phyloP scores from a whole-genome alignment of 1,140 invertebrate species.

The Proales similis region DNA sequence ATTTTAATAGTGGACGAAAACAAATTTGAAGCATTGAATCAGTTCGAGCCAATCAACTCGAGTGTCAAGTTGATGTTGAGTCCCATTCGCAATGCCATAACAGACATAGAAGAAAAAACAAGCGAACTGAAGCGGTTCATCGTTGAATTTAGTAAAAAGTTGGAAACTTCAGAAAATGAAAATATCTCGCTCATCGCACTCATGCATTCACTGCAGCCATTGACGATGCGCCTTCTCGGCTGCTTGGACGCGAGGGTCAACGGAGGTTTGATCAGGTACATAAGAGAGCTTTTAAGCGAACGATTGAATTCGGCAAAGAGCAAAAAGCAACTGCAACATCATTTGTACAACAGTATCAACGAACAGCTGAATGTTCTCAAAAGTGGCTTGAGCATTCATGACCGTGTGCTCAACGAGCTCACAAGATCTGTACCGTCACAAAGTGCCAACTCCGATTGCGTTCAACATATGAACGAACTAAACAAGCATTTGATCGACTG shows the following conservation, averaged over 20 bases:
- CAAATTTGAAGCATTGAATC: constrained; percentile 10
- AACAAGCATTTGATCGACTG: constrained; percentile 37
- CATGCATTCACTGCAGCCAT: constrained; percentile 22
- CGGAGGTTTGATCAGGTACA: constrained; percentile 32
- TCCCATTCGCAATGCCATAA: constrained; percentile 28
- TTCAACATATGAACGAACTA: constrained; percentile 35
- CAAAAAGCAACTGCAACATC: constrained; percentile 8
- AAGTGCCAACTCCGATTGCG: constrained; percentile 13
- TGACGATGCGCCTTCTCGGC: constrained; percentile 30
- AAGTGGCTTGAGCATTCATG: constrained; percentile 37
- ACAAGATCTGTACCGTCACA: neutral
- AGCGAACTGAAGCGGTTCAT: constrained; percentile 29
- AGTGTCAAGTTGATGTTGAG: constrained; percentile 13
- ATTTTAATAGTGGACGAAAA: constrained; percentile 3
- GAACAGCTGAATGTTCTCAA: constrained; percentile 15
- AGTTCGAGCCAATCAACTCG: constrained; percentile 15
- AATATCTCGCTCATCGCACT: neutral
- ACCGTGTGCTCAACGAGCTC: constrained; percentile 9
- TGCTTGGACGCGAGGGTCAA: constrained; percentile 36
- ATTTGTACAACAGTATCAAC: constrained; percentile 25
- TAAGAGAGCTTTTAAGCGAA: constrained; percentile 30
- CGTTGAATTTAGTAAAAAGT: constrained; percentile 27
- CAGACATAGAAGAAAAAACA: constrained; percentile 35
- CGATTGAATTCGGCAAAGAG: constrained; percentile 4
- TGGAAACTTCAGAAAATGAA: neutral